These are phyloP conservation scores for Anguilla obscura DNA, from an alignment of 2,797 vertebrate species.

Conservation along the genomic window DNA sequence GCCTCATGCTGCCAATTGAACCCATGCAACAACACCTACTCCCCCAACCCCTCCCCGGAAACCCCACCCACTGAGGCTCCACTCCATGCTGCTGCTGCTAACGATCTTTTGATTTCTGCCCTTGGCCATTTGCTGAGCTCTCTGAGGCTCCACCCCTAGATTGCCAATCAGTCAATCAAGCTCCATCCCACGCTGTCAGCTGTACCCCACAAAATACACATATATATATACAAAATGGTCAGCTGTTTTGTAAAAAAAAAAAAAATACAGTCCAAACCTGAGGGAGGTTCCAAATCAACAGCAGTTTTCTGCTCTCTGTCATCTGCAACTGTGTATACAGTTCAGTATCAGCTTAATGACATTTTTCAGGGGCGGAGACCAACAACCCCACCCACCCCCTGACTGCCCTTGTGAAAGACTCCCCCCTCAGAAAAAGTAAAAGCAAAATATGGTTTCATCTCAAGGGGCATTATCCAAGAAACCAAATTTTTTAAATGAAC, in stretches of 20 bases:
- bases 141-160: not conserved
- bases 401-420: not conserved
- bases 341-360: no score
- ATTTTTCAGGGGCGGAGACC: not conserved
- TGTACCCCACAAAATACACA: not conserved
- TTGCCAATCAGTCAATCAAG: not conserved
- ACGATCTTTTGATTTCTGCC: not conserved
- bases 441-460: not conserved
- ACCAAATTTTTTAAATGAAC: not conserved
- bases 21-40: not conserved
- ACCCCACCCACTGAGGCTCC: not conserved
- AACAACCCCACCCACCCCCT: not conserved
- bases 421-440: not conserved
- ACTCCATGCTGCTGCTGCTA: not conserved
- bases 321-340: not conserved
- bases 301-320: not conserved
- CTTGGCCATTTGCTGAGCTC: not conserved
- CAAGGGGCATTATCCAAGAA: not conserved
- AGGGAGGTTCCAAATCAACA: not conserved
- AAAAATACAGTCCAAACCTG: not conserved
- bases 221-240: not conserved
- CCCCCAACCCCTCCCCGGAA: not conserved
- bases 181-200: not conserved
- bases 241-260: not conserved
- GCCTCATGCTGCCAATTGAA: slow-evolving; percentile 87